Evolutionary conservation across 2,797 vertebrate species (phyloP).

Genomic region (Sebastes miniatus): DNA sequence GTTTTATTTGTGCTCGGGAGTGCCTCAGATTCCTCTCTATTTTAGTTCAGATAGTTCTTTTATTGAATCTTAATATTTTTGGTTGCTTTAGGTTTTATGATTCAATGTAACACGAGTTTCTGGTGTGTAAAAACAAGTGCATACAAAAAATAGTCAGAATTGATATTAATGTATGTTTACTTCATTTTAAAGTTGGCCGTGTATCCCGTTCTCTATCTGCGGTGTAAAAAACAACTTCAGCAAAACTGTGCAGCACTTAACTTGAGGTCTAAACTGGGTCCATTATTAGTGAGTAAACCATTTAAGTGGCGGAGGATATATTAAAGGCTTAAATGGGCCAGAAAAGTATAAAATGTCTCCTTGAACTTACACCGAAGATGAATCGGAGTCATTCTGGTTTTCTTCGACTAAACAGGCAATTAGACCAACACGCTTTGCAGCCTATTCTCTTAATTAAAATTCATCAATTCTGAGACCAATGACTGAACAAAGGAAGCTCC

Average conservation of each 20-base stretch:
- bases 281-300: conserved; percentile 37
- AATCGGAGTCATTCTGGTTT: conserved; percentile 43
- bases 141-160: conserved; percentile 1
- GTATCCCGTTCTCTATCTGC: not conserved
- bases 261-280: conserved; percentile 21
- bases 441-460: conserved; percentile 56
- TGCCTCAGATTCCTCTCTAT: not conserved
- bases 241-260: conserved; percentile 10
- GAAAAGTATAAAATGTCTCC: conserved; percentile 51
- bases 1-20: not conserved
- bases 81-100: not conserved
- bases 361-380: conserved; percentile 38
- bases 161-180: conserved; percentile 10
- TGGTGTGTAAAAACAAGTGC: not conserved
- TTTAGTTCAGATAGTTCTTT: not conserved
- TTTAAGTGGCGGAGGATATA: conserved; percentile 16
- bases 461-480: conserved; percentile 36
- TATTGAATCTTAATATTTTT: not conserved
- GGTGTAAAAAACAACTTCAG: conserved; percentile 14
- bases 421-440: conserved; percentile 6
- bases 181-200: not conserved
- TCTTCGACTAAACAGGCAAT: conserved; percentile 54
- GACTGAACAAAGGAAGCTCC: conserved; percentile 22
- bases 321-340: conserved; percentile 47
- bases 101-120: not conserved